Percentiles rank a stretch among this genome's conserved stretches.
These are phyloP conservation scores for Coenobita brevimanus DNA, from an alignment of 1,140 invertebrate genomes.

Conservation along the genomic window DNA sequence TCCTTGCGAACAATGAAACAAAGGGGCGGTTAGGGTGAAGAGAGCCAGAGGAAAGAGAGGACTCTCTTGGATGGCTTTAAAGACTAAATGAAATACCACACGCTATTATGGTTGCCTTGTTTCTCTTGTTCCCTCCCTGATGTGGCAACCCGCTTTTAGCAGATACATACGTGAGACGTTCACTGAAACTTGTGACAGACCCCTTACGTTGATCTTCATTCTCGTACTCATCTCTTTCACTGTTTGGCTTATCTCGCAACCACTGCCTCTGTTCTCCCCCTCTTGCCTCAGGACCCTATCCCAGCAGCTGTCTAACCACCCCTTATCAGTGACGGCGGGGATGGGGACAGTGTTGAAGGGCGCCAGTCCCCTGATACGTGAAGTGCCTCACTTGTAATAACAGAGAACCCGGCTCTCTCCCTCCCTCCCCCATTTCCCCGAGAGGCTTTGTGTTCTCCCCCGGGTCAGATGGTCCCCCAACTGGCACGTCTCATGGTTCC, in stretches of 20 bases:
- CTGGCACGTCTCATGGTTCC: background rate
- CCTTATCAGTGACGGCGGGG: too few relatives aligned
- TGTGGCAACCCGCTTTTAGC: too few relatives aligned
- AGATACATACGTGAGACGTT: too few relatives aligned
- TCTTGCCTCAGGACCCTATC: too few relatives aligned
- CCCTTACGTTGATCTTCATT: too few relatives aligned
- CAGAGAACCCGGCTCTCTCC: background rate
- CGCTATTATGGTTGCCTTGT: background rate
- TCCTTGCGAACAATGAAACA: constrained; percentile 34
- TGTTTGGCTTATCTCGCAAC: too few relatives aligned
- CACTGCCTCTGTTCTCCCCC: too few relatives aligned
- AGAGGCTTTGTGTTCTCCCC: background rate
- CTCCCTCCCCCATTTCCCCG: background rate
- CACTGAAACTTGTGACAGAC: too few relatives aligned
- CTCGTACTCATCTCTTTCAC: too few relatives aligned
- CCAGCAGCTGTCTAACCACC: too few relatives aligned
- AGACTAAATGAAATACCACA: background rate
- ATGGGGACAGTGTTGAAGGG: background rate
- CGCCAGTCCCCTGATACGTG: constrained; percentile 23
- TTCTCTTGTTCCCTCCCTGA: too few relatives aligned
- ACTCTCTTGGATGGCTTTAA: background rate
- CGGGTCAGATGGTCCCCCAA: constrained; percentile 19
- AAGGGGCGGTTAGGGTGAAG: background rate
- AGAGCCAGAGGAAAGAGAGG: background rate
- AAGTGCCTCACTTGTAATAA: constrained; percentile 28